Evolutionary conservation across 2,113 vertebrate species (phyloP), one percentile per base, ranked within the genome.

Genomic region (Hipposideros armiger): DNA sequence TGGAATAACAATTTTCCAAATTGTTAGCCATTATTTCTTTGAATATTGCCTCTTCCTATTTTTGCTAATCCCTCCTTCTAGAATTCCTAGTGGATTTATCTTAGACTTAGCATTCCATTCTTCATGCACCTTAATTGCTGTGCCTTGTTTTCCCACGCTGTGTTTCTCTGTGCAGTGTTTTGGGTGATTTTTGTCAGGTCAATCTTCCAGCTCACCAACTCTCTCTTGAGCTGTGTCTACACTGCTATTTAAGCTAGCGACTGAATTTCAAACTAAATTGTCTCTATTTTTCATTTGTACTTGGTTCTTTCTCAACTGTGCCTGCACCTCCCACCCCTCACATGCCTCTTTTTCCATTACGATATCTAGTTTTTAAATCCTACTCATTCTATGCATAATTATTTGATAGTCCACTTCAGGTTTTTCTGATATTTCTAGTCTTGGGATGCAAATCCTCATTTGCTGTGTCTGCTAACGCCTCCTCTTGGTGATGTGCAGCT

Each of bases 161-260:
- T 20, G 26, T 26, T 73, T 50, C 80, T 74, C 69, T 17, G 5
- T n/a, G 90, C 30, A 74, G 62, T 11, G 15, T 56, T 87, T 64
- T 80, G 70, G 22, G n/a, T 69, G n/a, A 32, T 73, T 56, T 90
- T 56, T 90, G 69, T 90, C 91, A 69, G 58, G 9, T 67, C 74
- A 40, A 0, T 83, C 93, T 96, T 90, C 90, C 62, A 95, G 78
- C 80, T 92, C 69, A 78, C 83, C 50, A 26, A 76, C 78, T 87
- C 66, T 93, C 94, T 95, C 82, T 88, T 40, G 87, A 94, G 58
- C 84, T 83, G 74, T 89, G 36, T 96, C 91, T 92, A 94, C 91
- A 58, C 84, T 78, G 47, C 83, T 73, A 7, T 40, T 90, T 87
- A 91, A 86, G 47, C 60, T 7, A 30, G 47, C 45, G 36, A 17